Percentiles rank a stretch among this genome's conserved stretches.
phyloP scores from a whole-genome alignment of 30 jellyfish, hydroid and myxozoan genomes.

The Clytia hemisphaerica region DNA sequence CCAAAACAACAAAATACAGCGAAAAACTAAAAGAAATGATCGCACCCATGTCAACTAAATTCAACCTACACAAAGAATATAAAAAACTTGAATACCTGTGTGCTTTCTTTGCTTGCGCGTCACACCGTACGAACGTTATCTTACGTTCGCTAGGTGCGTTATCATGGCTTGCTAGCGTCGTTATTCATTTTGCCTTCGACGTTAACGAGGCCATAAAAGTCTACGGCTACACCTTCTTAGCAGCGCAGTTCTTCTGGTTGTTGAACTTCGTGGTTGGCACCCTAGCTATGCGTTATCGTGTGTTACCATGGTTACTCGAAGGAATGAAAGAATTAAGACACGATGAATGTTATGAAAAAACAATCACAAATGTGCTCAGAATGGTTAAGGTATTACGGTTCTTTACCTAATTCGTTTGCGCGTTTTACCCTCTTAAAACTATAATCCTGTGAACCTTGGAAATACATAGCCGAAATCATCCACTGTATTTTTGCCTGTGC shows the following conservation, averaged over 20 bases:
- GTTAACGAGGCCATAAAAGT: not conserved
- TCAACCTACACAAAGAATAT: not conserved
- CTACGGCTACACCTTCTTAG: conserved; percentile 12
- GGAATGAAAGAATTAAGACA: conserved; percentile 7
- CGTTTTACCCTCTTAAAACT: not conserved
- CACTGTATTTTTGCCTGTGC: not conserved
- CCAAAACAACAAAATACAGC: too few species aligned
- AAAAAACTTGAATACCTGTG: not conserved
- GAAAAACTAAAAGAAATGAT: too few species aligned
- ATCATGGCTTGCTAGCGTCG: not conserved
- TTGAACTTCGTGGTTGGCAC: not conserved
- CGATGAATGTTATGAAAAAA: conserved; percentile 1
- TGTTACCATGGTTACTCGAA: conserved; percentile 22
- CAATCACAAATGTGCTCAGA: not conserved
- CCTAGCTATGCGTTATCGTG: not conserved
- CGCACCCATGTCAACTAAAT: not conserved
- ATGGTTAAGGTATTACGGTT: conserved; percentile 8
- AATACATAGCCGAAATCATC: too few species aligned
- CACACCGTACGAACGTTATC: not conserved
- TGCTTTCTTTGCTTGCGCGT: not conserved
- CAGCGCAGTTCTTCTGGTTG: conserved; percentile 16
- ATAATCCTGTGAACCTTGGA: too few species aligned
- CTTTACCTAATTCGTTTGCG: not conserved
- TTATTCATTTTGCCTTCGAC: not conserved
- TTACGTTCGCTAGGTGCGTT: not conserved